Conservation (phyloP, 2,797 vertebrate species). For the Neosalanx taihuensis region DNA sequence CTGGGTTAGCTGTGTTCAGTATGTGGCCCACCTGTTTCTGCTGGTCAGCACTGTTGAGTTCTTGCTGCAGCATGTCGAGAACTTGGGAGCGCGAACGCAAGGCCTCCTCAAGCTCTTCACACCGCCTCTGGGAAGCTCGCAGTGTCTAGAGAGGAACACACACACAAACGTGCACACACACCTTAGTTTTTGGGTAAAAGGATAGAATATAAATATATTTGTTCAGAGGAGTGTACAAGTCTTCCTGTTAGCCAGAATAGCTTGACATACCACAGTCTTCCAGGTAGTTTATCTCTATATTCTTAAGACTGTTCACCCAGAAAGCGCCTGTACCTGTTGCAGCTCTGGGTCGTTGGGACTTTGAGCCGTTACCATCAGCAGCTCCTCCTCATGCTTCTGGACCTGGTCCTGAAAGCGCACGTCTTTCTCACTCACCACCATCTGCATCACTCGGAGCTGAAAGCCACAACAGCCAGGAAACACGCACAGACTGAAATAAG, state of each 20-base stretch:
- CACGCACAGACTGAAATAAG: background rate
- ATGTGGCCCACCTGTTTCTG: slow-evolving; percentile 84
- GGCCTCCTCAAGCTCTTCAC: slow-evolving; percentile 83
- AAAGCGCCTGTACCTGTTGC: slow-evolving; percentile 72
- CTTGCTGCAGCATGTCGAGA: slow-evolving; percentile 87
- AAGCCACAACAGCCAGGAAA: slow-evolving; percentile 6
- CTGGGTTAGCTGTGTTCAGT: background rate
- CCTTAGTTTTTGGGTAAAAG: background rate
- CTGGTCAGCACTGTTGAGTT: slow-evolving; percentile 80
- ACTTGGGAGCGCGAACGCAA: slow-evolving; percentile 80
- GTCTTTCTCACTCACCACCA: slow-evolving; percentile 84
- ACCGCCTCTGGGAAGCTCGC: slow-evolving; percentile 70
- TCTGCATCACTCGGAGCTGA: slow-evolving; percentile 81
- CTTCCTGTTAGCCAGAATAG: no score
- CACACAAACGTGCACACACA: background rate
- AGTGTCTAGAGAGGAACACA: slow-evolving; percentile 70
- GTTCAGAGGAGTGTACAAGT: background rate
- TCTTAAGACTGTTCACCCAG: no score
- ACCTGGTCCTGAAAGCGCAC: slow-evolving; percentile 82
- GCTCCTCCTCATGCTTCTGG: slow-evolving; percentile 85
- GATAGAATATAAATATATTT: background rate
- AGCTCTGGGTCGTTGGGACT: slow-evolving; percentile 71
- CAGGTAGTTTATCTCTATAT: no score
- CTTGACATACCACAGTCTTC: no score
- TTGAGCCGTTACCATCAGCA: slow-evolving; percentile 66